Conservation (phyloP, 2,888 invertebrate genomes). For the Lysandra bellargus region DNA sequence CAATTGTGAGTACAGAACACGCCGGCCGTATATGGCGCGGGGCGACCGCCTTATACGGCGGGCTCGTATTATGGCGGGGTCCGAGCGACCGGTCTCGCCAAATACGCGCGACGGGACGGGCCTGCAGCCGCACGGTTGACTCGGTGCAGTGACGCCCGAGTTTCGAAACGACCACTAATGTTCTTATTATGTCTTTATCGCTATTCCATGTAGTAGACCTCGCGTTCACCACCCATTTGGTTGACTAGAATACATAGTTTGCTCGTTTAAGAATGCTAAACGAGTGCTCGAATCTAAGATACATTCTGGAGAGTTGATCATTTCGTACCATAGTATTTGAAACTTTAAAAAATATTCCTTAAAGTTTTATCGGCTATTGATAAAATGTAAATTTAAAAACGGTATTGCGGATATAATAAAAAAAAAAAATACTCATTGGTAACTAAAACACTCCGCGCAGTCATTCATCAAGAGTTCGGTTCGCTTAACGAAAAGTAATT, state of each 20-base stretch:
- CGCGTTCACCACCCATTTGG: slow-evolving; percentile 23
- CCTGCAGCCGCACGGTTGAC: slow-evolving; percentile 38
- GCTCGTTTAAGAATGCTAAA: neutral
- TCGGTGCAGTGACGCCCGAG: slow-evolving; percentile 36
- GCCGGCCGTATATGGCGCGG: slow-evolving; percentile 47
- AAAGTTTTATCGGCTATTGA: too few species aligned
- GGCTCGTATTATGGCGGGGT: slow-evolving; percentile 11
- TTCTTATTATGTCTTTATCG: slow-evolving; percentile 36
- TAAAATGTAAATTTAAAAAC: neutral
- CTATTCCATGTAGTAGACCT: slow-evolving; percentile 27
- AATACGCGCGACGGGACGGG: slow-evolving; percentile 59
- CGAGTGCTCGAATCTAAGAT: neutral
- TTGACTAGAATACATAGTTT: neutral
- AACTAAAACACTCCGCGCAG: neutral
- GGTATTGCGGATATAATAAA: neutral
- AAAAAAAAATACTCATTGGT: neutral
- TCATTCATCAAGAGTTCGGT: neutral
- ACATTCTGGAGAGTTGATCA: neutral
- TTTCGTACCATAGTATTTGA: neutral
- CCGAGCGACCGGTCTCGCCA: slow-evolving; percentile 50
- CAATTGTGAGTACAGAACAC: slow-evolving; percentile 54
- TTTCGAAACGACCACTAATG: slow-evolving; percentile 38
- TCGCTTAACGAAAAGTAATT: slow-evolving; percentile 4
- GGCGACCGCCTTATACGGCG: slow-evolving; percentile 45
- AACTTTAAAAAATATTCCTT: neutral